Evolutionary conservation across 2,113 vertebrate species (phyloP), one percentile per base, ranked within the genome.

Genomic region (Antigone vipio): DNA sequence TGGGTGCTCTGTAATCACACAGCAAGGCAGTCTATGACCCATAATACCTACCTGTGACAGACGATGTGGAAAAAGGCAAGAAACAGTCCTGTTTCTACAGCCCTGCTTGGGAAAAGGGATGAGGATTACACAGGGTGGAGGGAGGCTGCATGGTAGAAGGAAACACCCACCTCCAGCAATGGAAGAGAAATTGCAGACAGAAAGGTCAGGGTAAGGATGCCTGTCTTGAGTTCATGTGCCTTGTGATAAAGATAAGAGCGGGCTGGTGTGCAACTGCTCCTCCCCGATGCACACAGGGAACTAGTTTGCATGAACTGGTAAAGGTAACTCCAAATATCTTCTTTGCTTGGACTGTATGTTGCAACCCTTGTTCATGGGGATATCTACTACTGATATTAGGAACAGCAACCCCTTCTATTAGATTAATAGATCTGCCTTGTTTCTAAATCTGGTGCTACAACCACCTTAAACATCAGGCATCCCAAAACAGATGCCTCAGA

Each of bases 291-390:
- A 30, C 23, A 3, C 15, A 23, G 30, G 40, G 27, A 79, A 23
- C 16, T 8, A 34, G 12, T 53, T 53, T 27, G 26, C 26, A 27
- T n/a, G n/a, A 86, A 66, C 19, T 15, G 34, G 50, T 47, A 47
- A 79, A 88, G 17, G 12, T 53, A 63, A 63, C 32, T 49, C 23
- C 59, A 38, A 63, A 34, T 20, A 24, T 32, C 42, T 77, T 56
- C 47, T 49, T 22, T 62, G 42, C 12, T 58, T 49, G 32, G 52
- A 32, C 40, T 38, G 27, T 32, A 32, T 6, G 3, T 9, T 42
- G 63, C 58, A 56, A 6, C 26, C 22, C 1, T 1, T 26, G 40
- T 30, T 58, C 19, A 8, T 0, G n/a, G 35, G 38, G 19, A 3
- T 47, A 52, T 42, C 53, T 35, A 23, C 35, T 50, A 60, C 32